Base-by-base conservation (phyloP, 2,113 vertebrate species). In the Microcebus jonahi region DNA sequence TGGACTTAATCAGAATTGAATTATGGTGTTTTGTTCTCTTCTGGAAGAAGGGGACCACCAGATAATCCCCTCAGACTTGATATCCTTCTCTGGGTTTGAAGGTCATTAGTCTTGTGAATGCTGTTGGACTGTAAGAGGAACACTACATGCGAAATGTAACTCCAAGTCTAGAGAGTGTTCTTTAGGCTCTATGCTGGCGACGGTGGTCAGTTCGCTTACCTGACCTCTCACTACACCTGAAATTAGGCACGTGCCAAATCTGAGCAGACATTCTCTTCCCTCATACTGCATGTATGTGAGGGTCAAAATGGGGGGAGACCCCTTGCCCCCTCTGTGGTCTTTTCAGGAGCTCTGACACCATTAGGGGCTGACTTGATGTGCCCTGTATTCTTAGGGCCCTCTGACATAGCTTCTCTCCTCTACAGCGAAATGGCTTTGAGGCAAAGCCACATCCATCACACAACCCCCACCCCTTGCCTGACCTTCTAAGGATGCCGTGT, bases 131-230 rank as follows among this genome's bases (percentile, higher is more conserved):
- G 0, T 5, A 70, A 67, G 15, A 79, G 21, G 63, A 73, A 90
- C 61, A 39, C 1, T 1, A 25, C 77, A 29, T 2, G n/a, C 5
- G 6, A 42, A 31, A 48, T 0, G 12, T 2, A 6, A 45, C 39
- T 34, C 11, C 0, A 67, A 34, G 11, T 10, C 36, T 13, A 68
- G 8, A 14, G 21, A 29, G 65, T n/a, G 10, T 6, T 20, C 76
- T 25, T 59, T 20, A 42, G 0, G 23, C 36, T 79, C 29, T 1
- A 1, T 0, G 6, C 18, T 77, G 7, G 15, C 1, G 20, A 36
- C 0, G 10, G 5, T 1, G 2, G 48, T 13, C 25, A 1, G 2
- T 36, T 17, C 70, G 57, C 12, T 5, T 4, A 36, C 27, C 50
- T 3, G 48, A 5, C 31, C 59, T 53, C 0, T 1, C 59, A 59